These are phyloP conservation scores for Raillietiella orientalis DNA, from an alignment of 2,888 invertebrate species.

Conservation along the genomic window DNA sequence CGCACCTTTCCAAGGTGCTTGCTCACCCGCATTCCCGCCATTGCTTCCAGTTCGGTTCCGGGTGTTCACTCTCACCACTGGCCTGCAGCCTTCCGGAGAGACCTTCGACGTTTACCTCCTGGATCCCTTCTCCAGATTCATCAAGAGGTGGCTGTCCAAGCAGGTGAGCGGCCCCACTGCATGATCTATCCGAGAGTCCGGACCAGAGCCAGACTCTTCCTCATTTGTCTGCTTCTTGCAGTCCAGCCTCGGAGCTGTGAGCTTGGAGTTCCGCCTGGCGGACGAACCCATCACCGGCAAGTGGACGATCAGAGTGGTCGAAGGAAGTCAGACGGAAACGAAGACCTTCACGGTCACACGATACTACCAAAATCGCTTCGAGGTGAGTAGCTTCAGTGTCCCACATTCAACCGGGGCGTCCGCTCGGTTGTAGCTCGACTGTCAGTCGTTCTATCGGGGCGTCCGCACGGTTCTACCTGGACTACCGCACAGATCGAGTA, in stretches of 20 bases:
- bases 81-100: slow-evolving; percentile 59
- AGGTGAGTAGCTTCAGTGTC: no score
- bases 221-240: slow-evolving; percentile 14
- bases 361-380: slow-evolving; percentile 77
- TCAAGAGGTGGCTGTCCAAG: slow-evolving; percentile 71
- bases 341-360: slow-evolving; percentile 61
- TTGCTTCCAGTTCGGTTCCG: slow-evolving; percentile 38
- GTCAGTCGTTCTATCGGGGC: no score
- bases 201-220: no score
- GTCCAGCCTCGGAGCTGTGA: slow-evolving; percentile 75
- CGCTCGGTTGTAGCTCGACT: no score
- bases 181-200: background rate
- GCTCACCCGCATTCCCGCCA: slow-evolving; percentile 1
- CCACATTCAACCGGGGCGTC: no score
- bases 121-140: slow-evolving; percentile 54
- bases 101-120: slow-evolving; percentile 71
- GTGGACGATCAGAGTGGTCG: slow-evolving; percentile 62
- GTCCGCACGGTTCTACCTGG: no score
- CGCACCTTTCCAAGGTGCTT: no score
- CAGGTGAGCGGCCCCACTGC: slow-evolving; percentile 18
- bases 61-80: slow-evolving; percentile 67
- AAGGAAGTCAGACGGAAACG: slow-evolving; percentile 60
- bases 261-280: slow-evolving; percentile 54
- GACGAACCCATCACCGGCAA: slow-evolving; percentile 73
- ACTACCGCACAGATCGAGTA: no score